Base-by-base conservation (phyloP, 2,113 vertebrate species). In the Phrynosoma blainvillii region DNA sequence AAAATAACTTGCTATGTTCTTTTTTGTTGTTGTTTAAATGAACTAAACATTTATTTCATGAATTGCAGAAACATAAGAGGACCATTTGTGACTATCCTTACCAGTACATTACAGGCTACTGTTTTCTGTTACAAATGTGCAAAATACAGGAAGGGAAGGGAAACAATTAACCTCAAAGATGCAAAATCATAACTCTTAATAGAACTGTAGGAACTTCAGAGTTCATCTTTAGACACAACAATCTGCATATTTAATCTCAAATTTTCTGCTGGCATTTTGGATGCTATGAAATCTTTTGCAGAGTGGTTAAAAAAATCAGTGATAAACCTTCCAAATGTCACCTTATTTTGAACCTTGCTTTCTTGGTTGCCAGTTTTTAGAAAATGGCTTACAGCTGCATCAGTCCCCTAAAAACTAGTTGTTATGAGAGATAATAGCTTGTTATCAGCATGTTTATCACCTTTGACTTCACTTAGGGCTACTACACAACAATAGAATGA, bases 361-460 rank as follows among this genome's bases (percentile, higher is more conserved):
- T 96, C 93, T 92, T 85, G 86, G 81, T 96, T 95, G 92, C 87
- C 95, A 93, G 10, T 93, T 95, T 95, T 93, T 95, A 85, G 10
- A 88, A 93, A 95, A 96, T 95, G 85, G 87, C 94, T 95, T 96
- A 94, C 94, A 93, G 89, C 68, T 71, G 91, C 92, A 96, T 90
- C 95, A 96, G 95, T 96, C 94, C 94, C 87, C 92, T 93, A 85
- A 88, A 93, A 96, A 96, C 95, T 92, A 89, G 91, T 93, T 95
- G 92, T 94, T 95, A 93, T 66, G 78, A 92, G 91, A 94, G 94
- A 95, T 96, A 96, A 96, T 95, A 93, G 89, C 94, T 1, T 0
- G 84, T 95, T 97, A 95, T 95, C 95, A 94, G 95, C 95, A 89
- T 85, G 96, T 95, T 95, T 95, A 93, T 95, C 94, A 94, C 93